A percentile compares a stretch with the other conserved stretches of the same genome.
Evolutionary conservation across 2,888 invertebrate species (phyloP).

Genomic region (Bugula neritina): DNA sequence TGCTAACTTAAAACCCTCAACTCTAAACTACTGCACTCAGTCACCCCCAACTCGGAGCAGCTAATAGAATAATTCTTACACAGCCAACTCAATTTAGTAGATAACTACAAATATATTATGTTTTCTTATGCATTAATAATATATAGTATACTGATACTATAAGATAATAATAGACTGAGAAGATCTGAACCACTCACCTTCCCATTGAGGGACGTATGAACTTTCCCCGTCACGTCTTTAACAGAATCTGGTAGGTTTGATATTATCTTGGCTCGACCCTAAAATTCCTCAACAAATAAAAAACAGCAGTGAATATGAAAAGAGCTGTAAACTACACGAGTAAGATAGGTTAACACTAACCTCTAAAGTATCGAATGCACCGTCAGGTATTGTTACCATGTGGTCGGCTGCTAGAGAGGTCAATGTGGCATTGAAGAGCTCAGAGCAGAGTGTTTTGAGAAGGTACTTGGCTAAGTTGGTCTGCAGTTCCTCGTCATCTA

Average conservation of each 20-base stretch:
- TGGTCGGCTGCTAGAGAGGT: constrained; percentile 64
- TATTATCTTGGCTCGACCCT: constrained; percentile 56
- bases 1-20: no score
- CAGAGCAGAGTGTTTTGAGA: constrained; percentile 73
- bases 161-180: no score
- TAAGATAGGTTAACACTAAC: neutral
- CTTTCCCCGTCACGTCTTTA: constrained; percentile 62
- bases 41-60: no score
- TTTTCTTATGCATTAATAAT: no score
- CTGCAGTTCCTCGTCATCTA: constrained; percentile 58
- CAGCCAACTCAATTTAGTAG: no score
- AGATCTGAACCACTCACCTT: constrained; percentile 56
- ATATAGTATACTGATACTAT: no score
- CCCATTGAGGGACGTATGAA: constrained; percentile 67
- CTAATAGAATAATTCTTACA: no score
- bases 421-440: constrained; percentile 72
- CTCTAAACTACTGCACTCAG: no score
- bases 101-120: no score
- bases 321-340: neutral
- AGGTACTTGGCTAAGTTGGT: constrained; percentile 72
- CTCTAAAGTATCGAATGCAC: constrained; percentile 11
- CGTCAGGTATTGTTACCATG: constrained; percentile 38
- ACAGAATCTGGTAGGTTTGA: constrained; percentile 61
- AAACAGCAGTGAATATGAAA: no score
- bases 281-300: constrained; percentile 29